Conservation (phyloP, 2,888 invertebrate genomes). For the Diogma glabrata region DNA sequence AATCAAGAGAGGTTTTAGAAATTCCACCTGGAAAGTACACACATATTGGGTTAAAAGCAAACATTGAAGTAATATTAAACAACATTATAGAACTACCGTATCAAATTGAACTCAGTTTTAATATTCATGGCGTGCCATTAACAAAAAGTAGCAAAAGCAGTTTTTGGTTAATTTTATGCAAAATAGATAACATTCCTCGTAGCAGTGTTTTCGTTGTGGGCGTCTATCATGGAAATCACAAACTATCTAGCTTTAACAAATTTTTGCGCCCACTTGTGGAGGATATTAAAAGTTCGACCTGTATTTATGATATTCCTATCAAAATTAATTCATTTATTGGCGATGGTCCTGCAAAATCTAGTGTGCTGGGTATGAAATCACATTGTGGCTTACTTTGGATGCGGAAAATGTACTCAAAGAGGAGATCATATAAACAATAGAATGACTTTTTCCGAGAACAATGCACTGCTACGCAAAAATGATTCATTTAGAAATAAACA, state of each 20-base stretch:
- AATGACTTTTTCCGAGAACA: slow-evolving; percentile 13
- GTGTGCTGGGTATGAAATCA: slow-evolving; percentile 8
- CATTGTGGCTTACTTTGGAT: background rate
- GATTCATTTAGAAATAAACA: slow-evolving; percentile 9
- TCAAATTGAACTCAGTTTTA: slow-evolving; percentile 7
- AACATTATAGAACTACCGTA: background rate
- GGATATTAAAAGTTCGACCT: slow-evolving; percentile 11
- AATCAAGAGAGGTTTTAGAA: background rate
- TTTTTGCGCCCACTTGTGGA: background rate
- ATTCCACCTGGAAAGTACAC: background rate
- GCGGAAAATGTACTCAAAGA: slow-evolving; percentile 7
- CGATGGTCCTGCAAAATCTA: slow-evolving; percentile 14
- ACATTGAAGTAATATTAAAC: background rate
- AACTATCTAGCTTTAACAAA: background rate
- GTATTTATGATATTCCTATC: slow-evolving; percentile 10
- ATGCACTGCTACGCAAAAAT: slow-evolving; percentile 6
- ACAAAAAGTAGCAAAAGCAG: no score
- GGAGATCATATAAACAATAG: slow-evolving; percentile 16
- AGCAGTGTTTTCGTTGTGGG: no score
- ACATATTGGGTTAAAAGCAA: background rate
- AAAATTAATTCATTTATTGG: slow-evolving; percentile 13
- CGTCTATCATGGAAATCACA: no score
- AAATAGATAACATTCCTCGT: no score
- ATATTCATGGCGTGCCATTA: slow-evolving; percentile 13
- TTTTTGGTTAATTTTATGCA: no score